Conservation (phyloP, 2,888 invertebrate genomes). For the Thalpophila matura region DNA sequence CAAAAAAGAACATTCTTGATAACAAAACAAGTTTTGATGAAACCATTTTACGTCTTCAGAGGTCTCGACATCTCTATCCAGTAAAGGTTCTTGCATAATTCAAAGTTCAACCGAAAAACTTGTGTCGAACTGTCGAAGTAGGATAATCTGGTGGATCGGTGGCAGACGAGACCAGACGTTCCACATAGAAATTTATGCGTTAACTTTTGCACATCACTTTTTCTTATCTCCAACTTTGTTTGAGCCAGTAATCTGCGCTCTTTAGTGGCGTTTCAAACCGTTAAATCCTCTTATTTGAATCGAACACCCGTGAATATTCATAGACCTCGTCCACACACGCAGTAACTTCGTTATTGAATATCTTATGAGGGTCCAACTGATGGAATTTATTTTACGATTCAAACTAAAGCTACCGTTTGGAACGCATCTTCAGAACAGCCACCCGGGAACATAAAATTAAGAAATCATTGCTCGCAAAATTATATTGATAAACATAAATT, state of each 20-base stretch:
- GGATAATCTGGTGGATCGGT: slow-evolving; percentile 84
- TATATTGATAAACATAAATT: slow-evolving; percentile 33
- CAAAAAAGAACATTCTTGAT: slow-evolving; percentile 54
- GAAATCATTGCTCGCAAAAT: slow-evolving; percentile 35
- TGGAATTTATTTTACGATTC: slow-evolving; percentile 47
- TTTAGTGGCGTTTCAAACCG: slow-evolving; percentile 61
- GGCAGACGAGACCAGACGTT: slow-evolving; percentile 84
- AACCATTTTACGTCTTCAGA: slow-evolving; percentile 57
- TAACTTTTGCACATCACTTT: slow-evolving; percentile 87
- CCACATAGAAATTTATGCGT: slow-evolving; percentile 83
- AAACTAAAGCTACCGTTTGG: slow-evolving; percentile 32
- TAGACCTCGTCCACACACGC: slow-evolving; percentile 39
- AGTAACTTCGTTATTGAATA: slow-evolving; percentile 49
- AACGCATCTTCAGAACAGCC: slow-evolving; percentile 2
- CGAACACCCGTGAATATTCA: slow-evolving; percentile 58
- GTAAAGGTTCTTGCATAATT: slow-evolving; percentile 75
- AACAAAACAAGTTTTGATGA: slow-evolving; percentile 62
- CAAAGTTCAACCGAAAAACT: slow-evolving; percentile 76
- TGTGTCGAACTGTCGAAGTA: slow-evolving; percentile 82
- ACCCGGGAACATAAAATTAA: slow-evolving; percentile 30
- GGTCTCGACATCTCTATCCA: slow-evolving; percentile 61
- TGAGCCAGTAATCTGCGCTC: slow-evolving; percentile 74
- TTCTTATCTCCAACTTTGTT: slow-evolving; percentile 84
- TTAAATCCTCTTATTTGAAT: slow-evolving; percentile 62
- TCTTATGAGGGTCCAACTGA: slow-evolving; percentile 34